Evolutionary conservation across 2,888 invertebrate species (phyloP), one percentile per base, ranked within the genome.

Genomic region (Apamea epomidion): DNA sequence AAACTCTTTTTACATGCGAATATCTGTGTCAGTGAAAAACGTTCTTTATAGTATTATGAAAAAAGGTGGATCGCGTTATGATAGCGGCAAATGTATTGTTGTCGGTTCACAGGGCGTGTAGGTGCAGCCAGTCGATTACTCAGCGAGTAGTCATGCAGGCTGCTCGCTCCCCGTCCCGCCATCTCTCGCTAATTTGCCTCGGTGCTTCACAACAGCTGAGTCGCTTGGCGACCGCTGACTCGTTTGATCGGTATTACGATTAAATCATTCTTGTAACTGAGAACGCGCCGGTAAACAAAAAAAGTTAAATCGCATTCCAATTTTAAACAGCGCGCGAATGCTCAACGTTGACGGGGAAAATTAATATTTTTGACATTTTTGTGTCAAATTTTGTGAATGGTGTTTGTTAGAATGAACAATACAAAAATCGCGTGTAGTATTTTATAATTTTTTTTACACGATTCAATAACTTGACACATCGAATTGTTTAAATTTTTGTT

Each of bases 61-160:
- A 81, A 88, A 76, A 84, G 87, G 72, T 83, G 51, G 60, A 74
- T 73, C 29, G 65, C 67, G 67, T 81, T 82, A 77, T 79, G 42
- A 65, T 78, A 79, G 62, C 74, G 73, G 83, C 73, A 89, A 84
- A 83, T 37, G 68, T 88, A 84, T 87, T 82, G 75, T 87, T 78
- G 89, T 85, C 72, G 90, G 91, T 92, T 92, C 90, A 88, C 92
- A 91, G 91, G 92, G 91, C 91, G 92, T 92, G 93, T 95, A 95
- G 95, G 94, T 95, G 95, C 95, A 94, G 92, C 91, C 91, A 91
- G 93, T 92, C 91, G 94, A 94, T 96, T 95, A 96, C 92, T 96
- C 96, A 96, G 93, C 93, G 92, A 85, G 91, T 91, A 95, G 95
- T 95, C 95, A 96, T 95, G 94, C 95, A 94, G 94, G 94, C 93